Conservation (phyloP, 2,113 vertebrate species). For the Poeciliopsis prolifica region DNA sequence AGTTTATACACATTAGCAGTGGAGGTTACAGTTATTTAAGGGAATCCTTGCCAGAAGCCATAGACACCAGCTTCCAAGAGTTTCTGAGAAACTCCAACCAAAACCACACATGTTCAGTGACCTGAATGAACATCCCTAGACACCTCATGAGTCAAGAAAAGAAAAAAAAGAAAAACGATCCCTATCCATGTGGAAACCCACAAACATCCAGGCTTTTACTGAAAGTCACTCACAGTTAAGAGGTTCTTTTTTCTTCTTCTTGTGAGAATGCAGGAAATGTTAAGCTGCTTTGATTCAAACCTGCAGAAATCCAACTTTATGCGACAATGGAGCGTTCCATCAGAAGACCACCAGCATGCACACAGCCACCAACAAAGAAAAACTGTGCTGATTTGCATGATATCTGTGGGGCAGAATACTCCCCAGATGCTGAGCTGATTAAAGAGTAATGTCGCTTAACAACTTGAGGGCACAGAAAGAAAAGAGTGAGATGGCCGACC, state of each 20-base stretch:
- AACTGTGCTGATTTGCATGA: constrained; percentile 53
- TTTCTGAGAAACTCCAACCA: not conserved
- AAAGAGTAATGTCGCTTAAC: constrained; percentile 59
- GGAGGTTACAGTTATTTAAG: not conserved
- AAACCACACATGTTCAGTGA: constrained; percentile 5
- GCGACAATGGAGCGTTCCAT: constrained; percentile 4
- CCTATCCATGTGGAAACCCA: constrained; percentile 43
- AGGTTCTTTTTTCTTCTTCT: constrained; percentile 17
- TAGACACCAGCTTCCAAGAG: not conserved
- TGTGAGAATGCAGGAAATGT: not conserved
- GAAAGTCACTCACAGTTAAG: constrained; percentile 1
- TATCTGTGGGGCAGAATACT: constrained; percentile 46
- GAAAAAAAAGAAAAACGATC: constrained; percentile 15
- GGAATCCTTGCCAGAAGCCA: not conserved
- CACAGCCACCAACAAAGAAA: constrained; percentile 17
- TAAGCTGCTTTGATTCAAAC: no score
- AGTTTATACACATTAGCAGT: no score
- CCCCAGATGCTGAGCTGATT: constrained; percentile 66
- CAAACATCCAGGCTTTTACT: constrained; percentile 7
- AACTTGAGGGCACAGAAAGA: constrained; percentile 48
- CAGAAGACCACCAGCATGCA: constrained; percentile 28
- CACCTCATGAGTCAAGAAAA: constrained; percentile 17
- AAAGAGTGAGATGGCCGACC: constrained; percentile 45
- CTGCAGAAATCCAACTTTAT: not conserved
- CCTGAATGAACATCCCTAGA: constrained; percentile 33